These are phyloP conservation scores for Volucella inflata DNA, from an alignment of 2,888 invertebrate genomes.

Conservation along the genomic window DNA sequence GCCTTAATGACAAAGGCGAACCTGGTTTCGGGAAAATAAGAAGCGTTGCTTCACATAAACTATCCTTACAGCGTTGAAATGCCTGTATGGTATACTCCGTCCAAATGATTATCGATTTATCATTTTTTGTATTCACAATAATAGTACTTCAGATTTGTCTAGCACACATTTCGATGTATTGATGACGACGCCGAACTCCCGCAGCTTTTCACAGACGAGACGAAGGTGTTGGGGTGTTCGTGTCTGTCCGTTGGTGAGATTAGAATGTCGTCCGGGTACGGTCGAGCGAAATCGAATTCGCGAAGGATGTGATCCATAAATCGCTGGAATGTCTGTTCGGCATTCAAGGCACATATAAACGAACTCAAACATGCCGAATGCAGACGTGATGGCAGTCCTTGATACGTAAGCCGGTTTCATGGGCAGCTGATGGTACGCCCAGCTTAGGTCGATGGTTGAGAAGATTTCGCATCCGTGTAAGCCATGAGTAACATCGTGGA, in stretches of 20 bases:
- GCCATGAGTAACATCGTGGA: conserved; percentile 59
- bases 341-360: conserved; percentile 65
- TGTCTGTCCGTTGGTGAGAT: conserved; percentile 74
- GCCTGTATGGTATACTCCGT: conserved; percentile 13
- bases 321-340: conserved; percentile 66
- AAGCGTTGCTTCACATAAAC: background rate
- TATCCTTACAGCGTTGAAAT: conserved; percentile 55
- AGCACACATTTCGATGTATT: conserved; percentile 69
- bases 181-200: conserved; percentile 74
- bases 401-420: conserved; percentile 52
- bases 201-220: conserved; percentile 72
- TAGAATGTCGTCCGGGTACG: conserved; percentile 78
- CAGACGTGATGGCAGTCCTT: conserved; percentile 67
- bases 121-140: conserved; percentile 61
- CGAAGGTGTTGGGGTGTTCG: conserved; percentile 75
- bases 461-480: conserved; percentile 54
- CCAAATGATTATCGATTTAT: conserved; percentile 47
- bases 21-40: background rate
- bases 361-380: conserved; percentile 68
- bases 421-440: conserved; percentile 71
- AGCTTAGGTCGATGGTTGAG: conserved; percentile 57
- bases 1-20: background rate
- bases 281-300: conserved; percentile 61
- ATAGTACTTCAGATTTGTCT: conserved; percentile 64
- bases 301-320: conserved; percentile 59